These are phyloP conservation scores for Pelusios castaneus DNA, from an alignment of 2,113 vertebrate species.

Conservation along the genomic window DNA sequence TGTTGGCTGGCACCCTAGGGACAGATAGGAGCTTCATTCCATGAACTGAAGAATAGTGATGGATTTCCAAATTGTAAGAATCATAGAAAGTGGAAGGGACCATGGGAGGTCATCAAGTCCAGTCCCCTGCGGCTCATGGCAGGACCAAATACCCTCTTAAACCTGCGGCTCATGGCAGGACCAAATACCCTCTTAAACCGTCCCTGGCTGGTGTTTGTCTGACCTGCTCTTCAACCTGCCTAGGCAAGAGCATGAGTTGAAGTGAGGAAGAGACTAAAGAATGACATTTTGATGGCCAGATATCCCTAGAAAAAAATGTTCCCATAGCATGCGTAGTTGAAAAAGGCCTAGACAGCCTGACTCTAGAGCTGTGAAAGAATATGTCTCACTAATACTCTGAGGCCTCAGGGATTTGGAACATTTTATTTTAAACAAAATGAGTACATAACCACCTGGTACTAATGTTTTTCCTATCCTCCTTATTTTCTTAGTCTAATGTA, in stretches of 20 bases:
- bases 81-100: no score
- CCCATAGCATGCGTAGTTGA: not conserved
- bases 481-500: not conserved
- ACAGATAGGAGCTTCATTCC: not conserved
- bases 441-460: not conserved
- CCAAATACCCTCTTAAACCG: no score
- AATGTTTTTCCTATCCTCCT: not conserved
- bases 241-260: not conserved
- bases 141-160: no score
- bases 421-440: not conserved
- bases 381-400: not conserved
- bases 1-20: not conserved
- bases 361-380: not conserved
- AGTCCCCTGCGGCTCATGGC: no score
- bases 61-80: not conserved
- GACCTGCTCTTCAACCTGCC: no score
- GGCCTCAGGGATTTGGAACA: not conserved
- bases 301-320: not conserved
- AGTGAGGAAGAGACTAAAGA: not conserved
- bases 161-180: no score
- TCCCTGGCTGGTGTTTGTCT: no score
- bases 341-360: not conserved
- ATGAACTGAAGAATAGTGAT: not conserved
- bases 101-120: no score
- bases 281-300: not conserved